Base-by-base conservation (phyloP, 2,888 invertebrate species). In the Phortica magna region DNA sequence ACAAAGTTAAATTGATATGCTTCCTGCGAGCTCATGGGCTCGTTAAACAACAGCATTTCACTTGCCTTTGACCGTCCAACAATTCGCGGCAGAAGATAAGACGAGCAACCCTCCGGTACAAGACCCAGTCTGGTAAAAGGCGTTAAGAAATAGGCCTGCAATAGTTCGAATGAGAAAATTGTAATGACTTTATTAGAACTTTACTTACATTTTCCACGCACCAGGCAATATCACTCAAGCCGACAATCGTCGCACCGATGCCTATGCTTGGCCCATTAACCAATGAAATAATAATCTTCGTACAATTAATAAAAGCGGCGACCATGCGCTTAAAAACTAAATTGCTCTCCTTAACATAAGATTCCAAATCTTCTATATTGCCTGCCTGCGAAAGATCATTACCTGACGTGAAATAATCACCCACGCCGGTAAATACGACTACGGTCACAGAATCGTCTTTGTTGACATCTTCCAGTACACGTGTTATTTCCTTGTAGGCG, bases 221-320 rank as follows among this genome's bases (percentile, higher is more conserved):
- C 93, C 97, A 97, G 7, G 98, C 95, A 76, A 96, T 93, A 93
- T 99, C 99, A 92, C 95, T 98, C 0, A 99, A 93, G 0, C 95
- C 95, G 73, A 97, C 93, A 10, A 96, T 95, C 0, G 99, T 99
- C 10, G 86, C 79, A 7, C 91, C 91, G 83, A 99, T 95, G 41
- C 99, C 99, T 83, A 99, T 95, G 14, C 98, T 97, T 61, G 98
- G 98, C 1, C 99, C 99, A 93, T 99, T 98, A 0, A 99, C 95
- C 77, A 98, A 92, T 14, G 96, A 96, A 80, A 99, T 93, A 64
- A 99, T 90, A 53, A 98, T 92, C 92, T 99, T 99, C 0, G 97
- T 96, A 91, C 97, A 98, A 82, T 95, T 94, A 80, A 98, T 96
- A 83, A 97, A 95, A 0, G 96, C 93, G 73, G 94, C 93, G 2